phyloP scores from a whole-genome alignment of 2,113 vertebrate genomes.

The Takifugu flavidus region DNA sequence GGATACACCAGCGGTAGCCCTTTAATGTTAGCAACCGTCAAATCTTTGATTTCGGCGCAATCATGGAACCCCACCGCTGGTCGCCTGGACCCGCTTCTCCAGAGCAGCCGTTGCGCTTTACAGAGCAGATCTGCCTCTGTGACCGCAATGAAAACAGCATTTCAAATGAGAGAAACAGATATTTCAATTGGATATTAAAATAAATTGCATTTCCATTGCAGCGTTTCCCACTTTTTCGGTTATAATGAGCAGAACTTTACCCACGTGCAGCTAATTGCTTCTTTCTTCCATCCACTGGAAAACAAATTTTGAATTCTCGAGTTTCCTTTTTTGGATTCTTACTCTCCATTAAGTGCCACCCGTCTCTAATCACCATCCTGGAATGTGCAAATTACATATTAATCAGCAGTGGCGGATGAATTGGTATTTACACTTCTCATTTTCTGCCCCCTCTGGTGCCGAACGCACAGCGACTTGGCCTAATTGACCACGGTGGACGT shows the following conservation, averaged over 20 bases:
- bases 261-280: constrained; percentile 70
- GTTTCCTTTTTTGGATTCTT: constrained; percentile 69
- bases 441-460: constrained; percentile 25
- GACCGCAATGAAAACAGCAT: too few relatives aligned
- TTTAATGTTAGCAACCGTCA: constrained; percentile 63
- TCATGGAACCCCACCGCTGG: constrained; percentile 39
- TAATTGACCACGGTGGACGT: constrained; percentile 42
- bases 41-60: constrained; percentile 69
- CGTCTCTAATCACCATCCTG: constrained; percentile 62
- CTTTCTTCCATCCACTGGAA: constrained; percentile 76
- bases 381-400: constrained; percentile 51
- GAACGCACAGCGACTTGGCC: constrained; percentile 17
- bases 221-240: constrained; percentile 7
- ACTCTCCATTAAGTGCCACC: constrained; percentile 51
- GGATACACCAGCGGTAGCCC: constrained; percentile 47
- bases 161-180: too few relatives aligned
- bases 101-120: constrained; percentile 39
- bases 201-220: not conserved
- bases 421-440: constrained; percentile 47
- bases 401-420: constrained; percentile 37
- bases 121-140: constrained; percentile 1
- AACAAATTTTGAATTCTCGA: constrained; percentile 63
- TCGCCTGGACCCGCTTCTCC: constrained; percentile 34
- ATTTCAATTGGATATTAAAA: not conserved
- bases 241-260: constrained; percentile 47